Evolutionary conservation across 2,113 vertebrate genomes (phyloP).

Genomic region (Laterallus jamaicensis): DNA sequence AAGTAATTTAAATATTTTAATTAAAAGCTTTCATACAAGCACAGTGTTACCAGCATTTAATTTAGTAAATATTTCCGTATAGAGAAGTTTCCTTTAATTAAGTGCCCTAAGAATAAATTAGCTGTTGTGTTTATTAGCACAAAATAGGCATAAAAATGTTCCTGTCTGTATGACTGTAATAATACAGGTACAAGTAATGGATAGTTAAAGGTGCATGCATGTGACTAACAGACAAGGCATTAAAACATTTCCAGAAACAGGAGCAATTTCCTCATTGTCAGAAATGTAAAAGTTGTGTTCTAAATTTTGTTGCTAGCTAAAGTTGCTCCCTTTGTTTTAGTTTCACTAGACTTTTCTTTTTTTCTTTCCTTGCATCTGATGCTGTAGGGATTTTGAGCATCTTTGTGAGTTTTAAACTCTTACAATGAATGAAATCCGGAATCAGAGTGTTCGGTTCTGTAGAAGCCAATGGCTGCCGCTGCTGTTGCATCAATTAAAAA

Average conservation of each 20-base stretch:
- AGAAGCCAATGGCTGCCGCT: background rate
- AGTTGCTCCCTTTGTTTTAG: conserved; percentile 49
- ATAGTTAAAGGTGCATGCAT: background rate
- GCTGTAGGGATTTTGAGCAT: conserved; percentile 10
- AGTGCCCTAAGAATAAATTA: background rate
- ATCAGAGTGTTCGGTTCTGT: background rate
- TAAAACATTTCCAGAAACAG: background rate
- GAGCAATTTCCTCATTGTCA: background rate
- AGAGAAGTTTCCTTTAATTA: conserved; percentile 10
- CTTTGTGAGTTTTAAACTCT: conserved; percentile 36
- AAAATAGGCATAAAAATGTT: background rate
- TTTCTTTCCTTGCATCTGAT: background rate
- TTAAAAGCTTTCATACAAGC: background rate
- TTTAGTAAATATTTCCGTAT: conserved; percentile 13
- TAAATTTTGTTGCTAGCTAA: background rate
- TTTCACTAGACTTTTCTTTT: conserved; percentile 22
- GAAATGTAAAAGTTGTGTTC: background rate
- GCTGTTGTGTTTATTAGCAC: background rate
- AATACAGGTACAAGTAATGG: background rate
- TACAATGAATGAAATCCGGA: conserved; percentile 7
- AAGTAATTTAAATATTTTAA: conserved; percentile 19
- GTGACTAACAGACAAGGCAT: background rate
- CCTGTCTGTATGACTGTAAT: background rate
- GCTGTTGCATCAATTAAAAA: conserved; percentile 48
- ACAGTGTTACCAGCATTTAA: background rate